Conservation (phyloP, 1,140 invertebrate species). For the Drosophila tristis region DNA sequence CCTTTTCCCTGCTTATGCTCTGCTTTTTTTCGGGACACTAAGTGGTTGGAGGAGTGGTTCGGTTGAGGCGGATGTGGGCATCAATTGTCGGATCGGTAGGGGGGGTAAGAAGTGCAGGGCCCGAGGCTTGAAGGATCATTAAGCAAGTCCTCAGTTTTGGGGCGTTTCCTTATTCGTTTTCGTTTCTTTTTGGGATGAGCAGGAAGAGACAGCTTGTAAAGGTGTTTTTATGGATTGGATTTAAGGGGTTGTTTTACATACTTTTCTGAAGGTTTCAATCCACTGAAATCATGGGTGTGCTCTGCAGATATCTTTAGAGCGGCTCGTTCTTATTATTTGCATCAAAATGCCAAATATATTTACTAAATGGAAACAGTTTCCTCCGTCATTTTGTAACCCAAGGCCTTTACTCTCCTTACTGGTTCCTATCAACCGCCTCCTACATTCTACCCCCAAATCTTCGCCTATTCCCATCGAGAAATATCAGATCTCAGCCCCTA, state of each 20-base stretch:
- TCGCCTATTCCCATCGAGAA: slow-evolving; percentile 27
- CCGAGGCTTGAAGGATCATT: slow-evolving; percentile 51
- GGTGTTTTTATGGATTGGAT: not conserved
- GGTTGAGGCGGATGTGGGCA: slow-evolving; percentile 42
- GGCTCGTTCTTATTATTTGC: no score
- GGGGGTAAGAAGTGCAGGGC: slow-evolving; percentile 13
- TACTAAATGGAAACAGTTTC: no score
- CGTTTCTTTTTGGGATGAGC: slow-evolving; percentile 15
- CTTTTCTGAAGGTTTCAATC: no score
- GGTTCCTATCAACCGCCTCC: not conserved
- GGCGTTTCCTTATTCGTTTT: slow-evolving; percentile 3
- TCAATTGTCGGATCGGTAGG: slow-evolving; percentile 10
- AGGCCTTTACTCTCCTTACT: not conserved
- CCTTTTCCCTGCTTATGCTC: slow-evolving; percentile 10
- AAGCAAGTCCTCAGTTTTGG: slow-evolving; percentile 15
- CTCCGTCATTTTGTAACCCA: no score
- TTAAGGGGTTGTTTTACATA: no score
- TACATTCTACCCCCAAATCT: slow-evolving; percentile 11
- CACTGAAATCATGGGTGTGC: no score
- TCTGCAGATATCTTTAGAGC: no score
- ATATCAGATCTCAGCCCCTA: slow-evolving; percentile 40
- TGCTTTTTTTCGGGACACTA: slow-evolving; percentile 28
- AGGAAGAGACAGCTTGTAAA: slow-evolving; percentile 39
- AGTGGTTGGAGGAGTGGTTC: slow-evolving; percentile 35
- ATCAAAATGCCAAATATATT: no score